These are phyloP conservation scores for Alexandromys fortis DNA, from an alignment of 2,113 vertebrate species.

Conservation along the genomic window DNA sequence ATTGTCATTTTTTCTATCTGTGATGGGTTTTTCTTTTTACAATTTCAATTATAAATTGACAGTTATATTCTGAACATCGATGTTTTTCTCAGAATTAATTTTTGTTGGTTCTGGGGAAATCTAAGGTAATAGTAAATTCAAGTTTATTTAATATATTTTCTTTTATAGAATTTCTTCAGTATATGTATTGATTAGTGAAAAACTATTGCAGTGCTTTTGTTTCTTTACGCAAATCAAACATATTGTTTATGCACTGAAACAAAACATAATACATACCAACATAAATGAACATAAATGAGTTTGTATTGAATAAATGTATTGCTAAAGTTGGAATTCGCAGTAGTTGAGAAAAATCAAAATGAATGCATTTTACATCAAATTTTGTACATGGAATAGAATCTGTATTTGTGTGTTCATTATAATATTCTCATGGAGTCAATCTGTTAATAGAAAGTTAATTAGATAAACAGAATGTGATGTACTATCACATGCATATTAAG, in stretches of 20 bases:
- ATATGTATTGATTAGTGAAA: background rate
- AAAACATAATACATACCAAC: background rate
- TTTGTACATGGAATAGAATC: background rate
- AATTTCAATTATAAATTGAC: background rate
- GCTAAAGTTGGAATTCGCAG: background rate
- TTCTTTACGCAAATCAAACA: background rate
- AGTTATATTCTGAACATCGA: background rate
- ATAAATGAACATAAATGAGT: background rate
- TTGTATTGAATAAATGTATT: background rate
- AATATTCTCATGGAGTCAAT: background rate
- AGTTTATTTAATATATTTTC: background rate
- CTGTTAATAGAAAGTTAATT: background rate
- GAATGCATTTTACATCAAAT: background rate
- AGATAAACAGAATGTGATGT: background rate
- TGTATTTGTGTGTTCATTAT: background rate
- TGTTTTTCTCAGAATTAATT: constrained; percentile 39
- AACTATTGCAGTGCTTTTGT: background rate
- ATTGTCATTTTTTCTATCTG: background rate
- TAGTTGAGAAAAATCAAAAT: background rate
- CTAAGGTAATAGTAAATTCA: constrained; percentile 23
- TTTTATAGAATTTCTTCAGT: background rate
- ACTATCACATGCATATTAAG: background rate
- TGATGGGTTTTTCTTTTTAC: background rate
- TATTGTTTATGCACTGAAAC: background rate
- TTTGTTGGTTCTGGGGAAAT: background rate